Conservation (phyloP, 2,113 vertebrate genomes). For the rat (Rattus norvegicus) region GRCr8 NC_086025.1:45242001-45242500, state of each 20-base stretch:
- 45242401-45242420: background rate
- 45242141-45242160: background rate
- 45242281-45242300: background rate
- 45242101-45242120: constrained; percentile 64
- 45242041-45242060: constrained; percentile 57
- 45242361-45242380: background rate
- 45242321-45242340: constrained; percentile 8
- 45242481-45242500: background rate
- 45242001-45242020: background rate
- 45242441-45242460: background rate
- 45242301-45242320: constrained; percentile 10
- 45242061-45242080: constrained; percentile 26
- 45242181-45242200: constrained; percentile 45
- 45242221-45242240: constrained; percentile 29
- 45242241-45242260: constrained; percentile 24
- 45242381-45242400: background rate
- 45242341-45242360: background rate
- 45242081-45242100: constrained; percentile 66
- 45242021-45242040: constrained; percentile 26
- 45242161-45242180: constrained; percentile 64
- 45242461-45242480: constrained; percentile 6
- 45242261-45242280: background rate
- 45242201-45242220: constrained; percentile 15
- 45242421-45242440: background rate
- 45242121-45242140: constrained; percentile 28